Percentiles rank a stretch among this genome's conserved stretches.
Conservation (phyloP, 2,797 vertebrate genomes). For the Hirundo rustica region DNA sequence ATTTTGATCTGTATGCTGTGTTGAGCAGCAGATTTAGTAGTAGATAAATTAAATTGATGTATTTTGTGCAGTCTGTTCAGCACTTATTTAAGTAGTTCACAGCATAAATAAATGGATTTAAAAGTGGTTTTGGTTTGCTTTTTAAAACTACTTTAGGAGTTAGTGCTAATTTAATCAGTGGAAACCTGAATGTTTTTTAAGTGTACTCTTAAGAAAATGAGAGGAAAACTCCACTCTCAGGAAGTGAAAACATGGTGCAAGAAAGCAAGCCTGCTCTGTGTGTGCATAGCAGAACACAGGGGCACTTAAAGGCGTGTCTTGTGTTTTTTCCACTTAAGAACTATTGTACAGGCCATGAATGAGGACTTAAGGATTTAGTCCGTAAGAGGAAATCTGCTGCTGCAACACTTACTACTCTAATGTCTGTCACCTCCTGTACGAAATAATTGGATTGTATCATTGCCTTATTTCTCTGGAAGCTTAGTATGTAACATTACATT, state of each 20-base stretch:
- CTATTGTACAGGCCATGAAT: background rate
- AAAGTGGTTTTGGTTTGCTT: background rate
- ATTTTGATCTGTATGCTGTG: background rate
- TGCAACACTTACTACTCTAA: background rate
- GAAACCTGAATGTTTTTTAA: background rate
- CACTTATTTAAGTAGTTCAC: background rate
- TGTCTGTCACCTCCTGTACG: background rate
- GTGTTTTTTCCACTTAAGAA: background rate
- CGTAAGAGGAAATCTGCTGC: background rate
- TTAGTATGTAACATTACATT: background rate
- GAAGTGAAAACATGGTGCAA: rapidly evolving
- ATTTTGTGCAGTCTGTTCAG: background rate
- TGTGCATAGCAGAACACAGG: rapidly evolving
- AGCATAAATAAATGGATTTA: background rate
- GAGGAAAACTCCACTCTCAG: background rate
- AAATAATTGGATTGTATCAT: slow-evolving; percentile 11
- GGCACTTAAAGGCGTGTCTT: background rate
- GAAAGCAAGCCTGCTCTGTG: rapidly evolving
- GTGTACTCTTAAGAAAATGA: background rate
- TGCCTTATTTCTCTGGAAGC: background rate
- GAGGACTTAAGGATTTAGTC: background rate
- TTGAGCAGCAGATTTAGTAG: background rate
- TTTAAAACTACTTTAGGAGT: background rate
- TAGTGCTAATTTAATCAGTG: background rate
- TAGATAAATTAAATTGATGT: background rate